Percentiles rank a stretch among this genome's conserved stretches.
Evolutionary conservation across 2,113 vertebrate genomes (phyloP).

Genomic region (Phalacrocorax brasilianus): DNA sequence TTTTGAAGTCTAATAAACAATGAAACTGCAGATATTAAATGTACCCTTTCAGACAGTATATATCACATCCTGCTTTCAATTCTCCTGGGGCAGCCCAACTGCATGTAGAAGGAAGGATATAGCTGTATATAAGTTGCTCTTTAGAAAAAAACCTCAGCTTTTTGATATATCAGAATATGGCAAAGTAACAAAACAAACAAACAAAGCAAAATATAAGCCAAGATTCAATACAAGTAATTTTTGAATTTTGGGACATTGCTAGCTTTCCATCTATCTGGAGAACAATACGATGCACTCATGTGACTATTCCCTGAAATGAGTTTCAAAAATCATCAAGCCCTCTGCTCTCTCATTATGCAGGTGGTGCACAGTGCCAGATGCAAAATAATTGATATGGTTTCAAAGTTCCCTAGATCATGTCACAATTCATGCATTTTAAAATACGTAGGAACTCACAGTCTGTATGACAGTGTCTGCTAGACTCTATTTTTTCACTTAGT

Average conservation of each 20-base stretch:
- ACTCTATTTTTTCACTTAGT: background rate
- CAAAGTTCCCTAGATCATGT: background rate
- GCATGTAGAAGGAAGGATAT: background rate
- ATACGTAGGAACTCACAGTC: background rate
- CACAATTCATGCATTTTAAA: conserved; percentile 17
- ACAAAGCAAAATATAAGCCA: background rate
- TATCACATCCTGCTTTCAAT: background rate
- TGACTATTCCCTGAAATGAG: background rate
- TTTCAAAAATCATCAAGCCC: conserved; percentile 20
- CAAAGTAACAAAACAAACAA: background rate
- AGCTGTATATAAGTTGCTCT: background rate
- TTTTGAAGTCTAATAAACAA: conserved; percentile 7
- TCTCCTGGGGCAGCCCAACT: background rate
- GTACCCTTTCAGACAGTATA: conserved; percentile 22
- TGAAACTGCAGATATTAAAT: conserved; percentile 16
- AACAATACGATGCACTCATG: background rate
- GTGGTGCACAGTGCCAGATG: conserved; percentile 15
- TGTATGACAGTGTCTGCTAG: background rate
- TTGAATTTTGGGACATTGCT: background rate
- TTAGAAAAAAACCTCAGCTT: background rate
- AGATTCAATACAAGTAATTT: background rate
- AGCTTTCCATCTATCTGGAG: conserved; percentile 4
- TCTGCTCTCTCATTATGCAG: conserved; percentile 29
- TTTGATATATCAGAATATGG: background rate
- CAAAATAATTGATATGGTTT: conserved; percentile 24